Evolutionary conservation across 2,888 invertebrate species (phyloP).

Genomic region (Pilophorus perplexus): DNA sequence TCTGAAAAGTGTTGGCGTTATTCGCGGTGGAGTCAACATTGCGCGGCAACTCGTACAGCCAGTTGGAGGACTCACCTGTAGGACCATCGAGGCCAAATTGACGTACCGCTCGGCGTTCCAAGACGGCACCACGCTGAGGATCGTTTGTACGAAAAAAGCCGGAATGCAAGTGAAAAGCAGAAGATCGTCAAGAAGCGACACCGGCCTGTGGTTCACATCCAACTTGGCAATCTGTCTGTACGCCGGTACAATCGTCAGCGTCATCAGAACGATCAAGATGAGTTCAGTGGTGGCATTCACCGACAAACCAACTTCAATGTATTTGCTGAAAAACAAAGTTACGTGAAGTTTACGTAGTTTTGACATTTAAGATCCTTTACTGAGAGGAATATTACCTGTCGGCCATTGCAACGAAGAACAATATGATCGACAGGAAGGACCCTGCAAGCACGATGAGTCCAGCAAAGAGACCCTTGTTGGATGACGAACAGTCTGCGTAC

Average conservation of each 20-base stretch:
- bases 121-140: conserved; percentile 67
- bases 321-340: conserved; percentile 53
- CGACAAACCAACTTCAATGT: conserved; percentile 56
- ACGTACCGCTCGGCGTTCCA: conserved; percentile 57
- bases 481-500: conserved; percentile 72
- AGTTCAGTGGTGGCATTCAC: conserved; percentile 59
- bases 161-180: conserved; percentile 69
- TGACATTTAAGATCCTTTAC: no score
- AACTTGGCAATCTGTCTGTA: conserved; percentile 64
- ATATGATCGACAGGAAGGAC: conserved; percentile 60
- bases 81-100: conserved; percentile 56
- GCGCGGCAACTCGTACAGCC: no score
- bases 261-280: conserved; percentile 59
- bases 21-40: no score
- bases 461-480: conserved; percentile 70
- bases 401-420: conserved; percentile 60
- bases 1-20: conserved; percentile 54
- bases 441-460: conserved; percentile 63
- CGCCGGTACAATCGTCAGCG: conserved; percentile 60
- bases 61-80: conserved; percentile 59
- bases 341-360: no score
- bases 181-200: conserved; percentile 67
- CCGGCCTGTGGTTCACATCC: conserved; percentile 60
- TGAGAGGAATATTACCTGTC: no score
- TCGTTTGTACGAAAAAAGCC: conserved; percentile 68